These are phyloP conservation scores for Musca vetustissima DNA, from an alignment of 1,140 invertebrate species.

Conservation along the genomic window DNA sequence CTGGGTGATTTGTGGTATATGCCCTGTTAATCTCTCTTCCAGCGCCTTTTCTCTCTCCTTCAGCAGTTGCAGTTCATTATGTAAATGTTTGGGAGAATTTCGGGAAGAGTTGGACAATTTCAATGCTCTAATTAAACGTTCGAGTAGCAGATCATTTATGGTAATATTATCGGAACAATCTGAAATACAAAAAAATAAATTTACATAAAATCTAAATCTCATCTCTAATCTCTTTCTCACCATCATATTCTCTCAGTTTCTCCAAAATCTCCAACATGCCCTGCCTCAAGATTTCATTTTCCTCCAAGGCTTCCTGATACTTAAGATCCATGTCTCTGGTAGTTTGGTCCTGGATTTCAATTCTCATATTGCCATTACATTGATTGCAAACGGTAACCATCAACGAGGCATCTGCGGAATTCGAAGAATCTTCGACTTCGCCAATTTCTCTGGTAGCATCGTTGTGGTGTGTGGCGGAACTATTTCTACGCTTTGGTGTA, in stretches of 20 bases:
- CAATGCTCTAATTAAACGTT: slow-evolving; percentile 62
- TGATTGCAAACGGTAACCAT: background rate
- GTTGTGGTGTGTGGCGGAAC: background rate
- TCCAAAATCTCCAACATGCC: slow-evolving; percentile 68
- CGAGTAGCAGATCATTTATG: slow-evolving; percentile 62
- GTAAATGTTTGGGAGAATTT: slow-evolving; percentile 61
- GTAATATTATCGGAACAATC: slow-evolving; percentile 52
- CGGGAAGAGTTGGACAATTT: slow-evolving; percentile 42
- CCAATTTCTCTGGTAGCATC: slow-evolving; percentile 16
- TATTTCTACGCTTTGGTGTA: slow-evolving; percentile 3
- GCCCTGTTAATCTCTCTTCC: slow-evolving; percentile 44
- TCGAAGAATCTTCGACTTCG: slow-evolving; percentile 24
- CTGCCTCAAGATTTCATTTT: slow-evolving; percentile 64
- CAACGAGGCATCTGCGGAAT: background rate
- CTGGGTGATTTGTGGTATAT: background rate
- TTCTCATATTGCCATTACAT: slow-evolving; percentile 8
- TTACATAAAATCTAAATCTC: background rate
- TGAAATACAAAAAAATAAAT: slow-evolving; percentile 14
- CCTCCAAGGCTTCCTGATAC: slow-evolving; percentile 59
- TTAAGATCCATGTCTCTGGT: slow-evolving; percentile 37
- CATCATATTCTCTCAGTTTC: slow-evolving; percentile 63
- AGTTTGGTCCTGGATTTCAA: slow-evolving; percentile 1
- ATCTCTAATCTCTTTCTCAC: slow-evolving; percentile 43
- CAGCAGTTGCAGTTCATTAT: slow-evolving; percentile 60
- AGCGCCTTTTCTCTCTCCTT: slow-evolving; percentile 63